A percentile compares a stretch with the other conserved stretches of the same genome.
These are phyloP conservation scores for Pithecia hirsuta DNA, from an alignment of 2,797 vertebrate genomes.

Conservation along the genomic window DNA sequence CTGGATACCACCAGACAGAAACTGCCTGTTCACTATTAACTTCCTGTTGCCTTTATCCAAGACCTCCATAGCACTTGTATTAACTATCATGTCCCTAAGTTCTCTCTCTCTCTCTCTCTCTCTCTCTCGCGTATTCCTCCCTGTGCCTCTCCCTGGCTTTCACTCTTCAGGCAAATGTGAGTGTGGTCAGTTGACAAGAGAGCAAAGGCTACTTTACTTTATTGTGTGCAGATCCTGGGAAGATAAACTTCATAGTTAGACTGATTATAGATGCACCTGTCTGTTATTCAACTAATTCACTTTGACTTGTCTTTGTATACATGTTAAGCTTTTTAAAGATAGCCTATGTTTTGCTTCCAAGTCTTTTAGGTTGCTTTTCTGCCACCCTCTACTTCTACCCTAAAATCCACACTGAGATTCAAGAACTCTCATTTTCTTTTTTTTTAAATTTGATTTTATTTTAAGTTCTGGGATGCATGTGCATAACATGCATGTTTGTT, in stretches of 20 bases:
- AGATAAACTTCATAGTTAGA: neutral
- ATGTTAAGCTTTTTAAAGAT: neutral
- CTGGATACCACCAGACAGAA: neutral
- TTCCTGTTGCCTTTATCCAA: neutral
- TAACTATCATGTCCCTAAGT: fast-evolving
- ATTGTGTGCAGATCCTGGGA: neutral
- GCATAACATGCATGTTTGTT: too few relatives aligned
- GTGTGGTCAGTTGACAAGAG: neutral
- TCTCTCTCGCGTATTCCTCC: neutral
- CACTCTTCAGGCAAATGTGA: neutral
- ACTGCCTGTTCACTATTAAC: neutral
- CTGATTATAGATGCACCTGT: neutral
- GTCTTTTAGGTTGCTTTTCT: neutral
- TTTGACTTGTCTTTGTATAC: neutral
- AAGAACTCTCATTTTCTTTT: neutral
- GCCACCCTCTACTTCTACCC: neutral
- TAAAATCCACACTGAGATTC: neutral
- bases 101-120: neutral
- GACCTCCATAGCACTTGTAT: neutral
- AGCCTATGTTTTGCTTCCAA: neutral
- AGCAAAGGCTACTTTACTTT: neutral
- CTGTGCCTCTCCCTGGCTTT: neutral
- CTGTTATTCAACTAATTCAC: neutral
- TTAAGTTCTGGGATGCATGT: too few relatives aligned
- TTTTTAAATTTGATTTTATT: too few relatives aligned